These are phyloP conservation scores for Chiridota heheva DNA, from an alignment of 35 echinoderm and acorn worm genomes.

Conservation along the genomic window DNA sequence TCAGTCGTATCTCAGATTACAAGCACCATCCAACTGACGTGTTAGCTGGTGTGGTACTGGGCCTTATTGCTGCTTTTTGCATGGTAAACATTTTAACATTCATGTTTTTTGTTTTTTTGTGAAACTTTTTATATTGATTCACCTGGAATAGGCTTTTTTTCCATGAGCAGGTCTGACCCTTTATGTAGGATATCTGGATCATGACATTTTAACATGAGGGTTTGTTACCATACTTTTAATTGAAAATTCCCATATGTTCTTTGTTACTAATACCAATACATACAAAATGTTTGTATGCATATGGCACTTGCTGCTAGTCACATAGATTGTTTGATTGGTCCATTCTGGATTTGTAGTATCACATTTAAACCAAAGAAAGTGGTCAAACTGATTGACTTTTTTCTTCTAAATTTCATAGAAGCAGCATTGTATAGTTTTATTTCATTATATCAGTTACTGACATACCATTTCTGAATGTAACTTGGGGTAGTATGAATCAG, in stretches of 20 bases:
- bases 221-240: background rate
- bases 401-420: no score
- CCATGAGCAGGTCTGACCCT: background rate
- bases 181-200: background rate
- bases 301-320: no score
- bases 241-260: background rate
- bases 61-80: constrained; percentile 45
- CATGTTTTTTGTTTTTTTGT: background rate
- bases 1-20: constrained; percentile 83
- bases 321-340: no score
- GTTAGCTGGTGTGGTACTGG: constrained; percentile 70
- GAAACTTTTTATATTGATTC: background rate
- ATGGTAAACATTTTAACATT: constrained; percentile 72
- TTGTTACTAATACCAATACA: background rate
- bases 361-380: no score
- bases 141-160: background rate
- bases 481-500: no score
- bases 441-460: no score
- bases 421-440: no score
- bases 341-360: no score
- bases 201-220: background rate
- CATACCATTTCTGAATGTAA: no score
- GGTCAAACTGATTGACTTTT: no score
- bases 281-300: no score
- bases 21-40: constrained; percentile 98